Conservation (phyloP, 2,888 invertebrate species). For the Scaptomyza polygonia region DNA sequence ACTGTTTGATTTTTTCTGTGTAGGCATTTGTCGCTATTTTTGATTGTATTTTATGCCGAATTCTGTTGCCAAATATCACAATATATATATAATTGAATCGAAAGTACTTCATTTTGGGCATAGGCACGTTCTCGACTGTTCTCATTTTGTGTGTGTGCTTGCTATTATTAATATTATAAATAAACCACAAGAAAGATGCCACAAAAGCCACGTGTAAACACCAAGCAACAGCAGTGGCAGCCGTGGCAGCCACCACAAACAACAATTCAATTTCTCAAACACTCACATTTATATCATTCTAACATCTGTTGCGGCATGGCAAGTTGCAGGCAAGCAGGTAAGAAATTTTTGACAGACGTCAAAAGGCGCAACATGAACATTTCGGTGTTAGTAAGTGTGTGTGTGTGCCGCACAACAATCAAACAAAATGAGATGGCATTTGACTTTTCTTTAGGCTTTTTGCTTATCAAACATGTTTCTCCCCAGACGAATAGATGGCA, state of each 20-base stretch:
- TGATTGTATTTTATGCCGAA: slow-evolving; percentile 45
- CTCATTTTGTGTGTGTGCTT: slow-evolving; percentile 16
- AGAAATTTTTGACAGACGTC: slow-evolving; percentile 59
- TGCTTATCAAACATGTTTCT: slow-evolving; percentile 48
- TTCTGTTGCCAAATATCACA: slow-evolving; percentile 51
- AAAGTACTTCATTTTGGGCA: slow-evolving; percentile 76
- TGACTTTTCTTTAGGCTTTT: slow-evolving; percentile 70
- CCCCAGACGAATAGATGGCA: too few species aligned
- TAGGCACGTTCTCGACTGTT: slow-evolving; percentile 62
- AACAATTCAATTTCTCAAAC: slow-evolving; percentile 71
- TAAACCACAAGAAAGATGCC: slow-evolving; percentile 33
- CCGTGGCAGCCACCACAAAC: slow-evolving; percentile 38
- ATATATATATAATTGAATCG: slow-evolving; percentile 74
- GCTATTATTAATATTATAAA: slow-evolving; percentile 30
- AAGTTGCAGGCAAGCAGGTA: slow-evolving; percentile 48
- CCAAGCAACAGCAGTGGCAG: slow-evolving; percentile 18
- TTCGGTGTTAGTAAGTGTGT: slow-evolving; percentile 16
- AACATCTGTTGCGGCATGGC: slow-evolving; percentile 22
- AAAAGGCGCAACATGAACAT: slow-evolving; percentile 34
- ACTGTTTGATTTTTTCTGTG: neutral
- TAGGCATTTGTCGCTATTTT: slow-evolving; percentile 31
- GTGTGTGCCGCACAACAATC: slow-evolving; percentile 48
- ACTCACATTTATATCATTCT: slow-evolving; percentile 47
- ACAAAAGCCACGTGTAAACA: slow-evolving; percentile 54
- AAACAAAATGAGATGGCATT: slow-evolving; percentile 65